Evolutionary conservation across 2,888 invertebrate genomes (phyloP), one percentile per base, ranked within the genome.

Genomic region (Heliconius cydno): DNA sequence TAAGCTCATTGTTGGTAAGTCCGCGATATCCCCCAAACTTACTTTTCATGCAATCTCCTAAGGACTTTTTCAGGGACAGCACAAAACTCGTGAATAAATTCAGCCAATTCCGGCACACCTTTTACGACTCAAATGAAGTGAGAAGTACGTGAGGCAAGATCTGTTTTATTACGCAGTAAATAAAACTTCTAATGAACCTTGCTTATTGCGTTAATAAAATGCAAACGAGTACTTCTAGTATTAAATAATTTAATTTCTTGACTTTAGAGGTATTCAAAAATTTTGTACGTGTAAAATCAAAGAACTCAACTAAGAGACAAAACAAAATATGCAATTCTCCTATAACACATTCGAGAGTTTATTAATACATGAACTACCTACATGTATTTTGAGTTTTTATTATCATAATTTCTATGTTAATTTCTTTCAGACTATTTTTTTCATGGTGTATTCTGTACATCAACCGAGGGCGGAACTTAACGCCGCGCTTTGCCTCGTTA

Each of bases 101-200:
- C 89, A 76, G 86, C 87, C 88, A 89, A 91, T 91, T 88, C 86
- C 85, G 84, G 83, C 88, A 85, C 86, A 87, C 86, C 84, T 90
- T 92, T 91, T 91, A 92, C 90, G 90, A 89, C 84, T 86, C 85
- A 88, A 89, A 90, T 90, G 89, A 90, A 90, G 91, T 90, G 90
- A 90, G 89, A 90, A 90, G 87, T 88, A 91, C 91, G 91, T 90
- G 90, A 88, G 82, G 83, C 86, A 88, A 86, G 85, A 86, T 84
- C 85, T 19, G 85, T 87, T 91, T 91, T 90, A 91, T 87, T 88
- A 88, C 89, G 82, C 83, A 84, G 86, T 86, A 90, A 90, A 90
- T 91, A 92, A 92, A 92, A 91, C 90, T 88, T 87, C 89, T 90
- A 91, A 92, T 91, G 90, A 92, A 91, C 84, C 85, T 79, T 86